These are phyloP conservation scores for Hemibagrus wyckioides DNA, from an alignment of 2,113 vertebrate genomes.

Conservation along the genomic window DNA sequence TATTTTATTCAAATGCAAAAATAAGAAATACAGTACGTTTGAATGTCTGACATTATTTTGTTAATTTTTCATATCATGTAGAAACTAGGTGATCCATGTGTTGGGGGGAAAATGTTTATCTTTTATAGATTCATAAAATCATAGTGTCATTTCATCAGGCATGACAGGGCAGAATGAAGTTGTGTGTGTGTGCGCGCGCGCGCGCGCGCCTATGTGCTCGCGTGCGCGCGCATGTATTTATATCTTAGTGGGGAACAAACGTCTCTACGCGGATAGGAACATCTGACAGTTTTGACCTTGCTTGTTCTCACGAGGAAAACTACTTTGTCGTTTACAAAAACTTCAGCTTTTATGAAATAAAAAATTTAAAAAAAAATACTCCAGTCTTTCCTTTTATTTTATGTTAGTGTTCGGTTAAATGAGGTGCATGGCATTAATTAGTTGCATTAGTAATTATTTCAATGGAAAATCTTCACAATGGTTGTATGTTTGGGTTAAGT, in stretches of 20 bases:
- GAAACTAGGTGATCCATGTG: background rate
- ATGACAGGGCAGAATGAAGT: background rate
- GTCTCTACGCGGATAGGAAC: background rate
- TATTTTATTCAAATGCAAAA: background rate
- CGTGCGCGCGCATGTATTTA: background rate
- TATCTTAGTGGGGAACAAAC: background rate
- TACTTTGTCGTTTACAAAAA: background rate
- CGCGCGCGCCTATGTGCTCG: background rate
- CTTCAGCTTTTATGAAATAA: background rate
- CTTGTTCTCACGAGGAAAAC: background rate
- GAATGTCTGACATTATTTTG: background rate
- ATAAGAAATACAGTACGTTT: background rate
- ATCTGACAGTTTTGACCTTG: background rate
- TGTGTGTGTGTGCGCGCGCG: background rate
- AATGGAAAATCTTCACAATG: background rate
- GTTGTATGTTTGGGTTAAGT: background rate
- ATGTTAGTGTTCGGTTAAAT: background rate
- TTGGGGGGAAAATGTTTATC: background rate
- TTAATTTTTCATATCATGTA: background rate
- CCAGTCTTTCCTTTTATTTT: background rate
- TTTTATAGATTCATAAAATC: background rate
- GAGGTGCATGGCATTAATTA: background rate
- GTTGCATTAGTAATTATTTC: background rate
- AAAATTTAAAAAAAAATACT: background rate
- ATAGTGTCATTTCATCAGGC: background rate